Evolutionary conservation across 2,113 vertebrate genomes (phyloP), one percentile per base, ranked within the genome.

Genomic region (Struthio camelus): DNA sequence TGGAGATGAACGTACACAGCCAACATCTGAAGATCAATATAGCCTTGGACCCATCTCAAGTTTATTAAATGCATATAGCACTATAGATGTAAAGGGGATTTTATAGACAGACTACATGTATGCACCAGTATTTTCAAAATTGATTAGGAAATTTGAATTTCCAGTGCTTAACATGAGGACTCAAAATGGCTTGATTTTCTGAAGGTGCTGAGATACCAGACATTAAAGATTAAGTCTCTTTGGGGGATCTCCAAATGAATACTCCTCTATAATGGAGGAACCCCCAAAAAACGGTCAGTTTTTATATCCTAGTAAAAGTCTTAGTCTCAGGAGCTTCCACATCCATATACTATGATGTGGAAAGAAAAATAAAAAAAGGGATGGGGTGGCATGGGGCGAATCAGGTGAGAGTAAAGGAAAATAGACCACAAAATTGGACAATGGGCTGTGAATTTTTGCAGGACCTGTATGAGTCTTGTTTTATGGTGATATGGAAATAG

Each of bases 21-120:
- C 51, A 69, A 50, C 72, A n/a, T 67, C 44, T 89, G 50, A 91
- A 90, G 89, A 95, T 95, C 92, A 91, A 75, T 96, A 91, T 9
- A 77, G 82, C 48, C 51, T 94, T 90, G 88, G 89, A 91, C 65
- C 25, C 25, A 44, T 51, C 76, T 90, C 69, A 78, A 75, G 82
- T 92, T 92, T 94, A 87, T 83, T 91, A 85, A 42, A 89, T 62
- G 36, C 73, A 27, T 84, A 67, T 85, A 80, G 70, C 19, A 80
- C 48, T 75, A 19, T 50, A 44, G 62, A 76, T 75, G n/a, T 73
- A 69, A 81, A 82, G 89, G 20, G 28, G 84, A 76, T 88, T 93
- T 94, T 30, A 56, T 6, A 62, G 30, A 32, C n/a, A 69, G 79
- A 77, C 54, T 40, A 80, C 51, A 70, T 48, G 5, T 36, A 58